Evolutionary conservation across 2,888 invertebrate species (phyloP).

Genomic region (Pachliopta kotzebuea): DNA sequence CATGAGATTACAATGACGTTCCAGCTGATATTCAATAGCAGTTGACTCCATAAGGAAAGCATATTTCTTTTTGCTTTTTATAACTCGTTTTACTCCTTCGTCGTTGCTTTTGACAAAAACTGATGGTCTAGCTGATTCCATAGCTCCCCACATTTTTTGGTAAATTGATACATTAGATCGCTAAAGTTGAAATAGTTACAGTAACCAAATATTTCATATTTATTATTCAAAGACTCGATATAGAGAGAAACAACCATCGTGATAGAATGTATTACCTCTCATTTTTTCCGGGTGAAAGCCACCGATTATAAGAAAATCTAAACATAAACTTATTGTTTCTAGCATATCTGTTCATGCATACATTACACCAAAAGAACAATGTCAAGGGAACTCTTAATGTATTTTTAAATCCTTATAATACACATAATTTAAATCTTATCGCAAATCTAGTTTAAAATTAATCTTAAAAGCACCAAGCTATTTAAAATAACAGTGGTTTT

Average conservation of each 20-base stretch:
- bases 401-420: too few species aligned
- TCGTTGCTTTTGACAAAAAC: constrained; percentile 91
- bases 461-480: too few species aligned
- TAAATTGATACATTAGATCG: constrained; percentile 94
- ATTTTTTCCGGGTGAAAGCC: too few species aligned
- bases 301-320: too few species aligned
- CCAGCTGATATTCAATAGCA: constrained; percentile 94
- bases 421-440: too few species aligned
- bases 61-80: constrained; percentile 88
- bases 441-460: too few species aligned
- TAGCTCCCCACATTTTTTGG: constrained; percentile 95
- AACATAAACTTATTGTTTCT: too few species aligned
- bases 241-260: not conserved
- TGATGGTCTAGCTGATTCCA: constrained; percentile 91
- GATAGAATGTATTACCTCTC: too few species aligned
- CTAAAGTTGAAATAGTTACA: constrained; percentile 64
- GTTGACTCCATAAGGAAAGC: constrained; percentile 99
- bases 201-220: not conserved
- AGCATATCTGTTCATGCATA: too few species aligned
- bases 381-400: too few species aligned
- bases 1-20: constrained; percentile 91
- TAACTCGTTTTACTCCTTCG: constrained; percentile 92
- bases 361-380: too few species aligned
- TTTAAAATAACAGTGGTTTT: too few species aligned
- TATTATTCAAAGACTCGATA: not conserved